A percentile compares a stretch with the other conserved stretches of the same genome.
Evolutionary conservation across 2,888 invertebrate species (phyloP).

Genomic region (Hirtodrosophila duncani): DNA sequence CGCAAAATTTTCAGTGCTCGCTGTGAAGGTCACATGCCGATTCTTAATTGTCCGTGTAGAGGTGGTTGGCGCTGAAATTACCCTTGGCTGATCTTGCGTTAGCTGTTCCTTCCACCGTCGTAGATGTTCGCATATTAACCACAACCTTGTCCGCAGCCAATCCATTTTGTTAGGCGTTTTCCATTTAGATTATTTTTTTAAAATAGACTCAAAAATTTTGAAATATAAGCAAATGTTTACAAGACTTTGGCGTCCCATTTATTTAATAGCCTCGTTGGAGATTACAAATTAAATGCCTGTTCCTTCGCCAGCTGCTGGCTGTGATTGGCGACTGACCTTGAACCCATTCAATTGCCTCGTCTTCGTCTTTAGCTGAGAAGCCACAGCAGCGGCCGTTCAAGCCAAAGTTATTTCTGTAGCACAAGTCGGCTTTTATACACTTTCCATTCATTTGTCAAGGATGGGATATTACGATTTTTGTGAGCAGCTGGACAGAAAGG

Average conservation of each 20-base stretch:
- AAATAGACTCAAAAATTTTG: no score
- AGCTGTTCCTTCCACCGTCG: no score
- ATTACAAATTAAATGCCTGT: conserved; percentile 41
- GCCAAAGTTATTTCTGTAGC: conserved; percentile 33
- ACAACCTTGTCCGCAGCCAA: conserved; percentile 2
- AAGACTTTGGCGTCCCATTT: no score
- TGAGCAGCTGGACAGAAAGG: background rate
- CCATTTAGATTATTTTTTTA: no score
- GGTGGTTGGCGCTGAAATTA: no score
- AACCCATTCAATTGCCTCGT: conserved; percentile 54
- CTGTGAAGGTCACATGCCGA: background rate
- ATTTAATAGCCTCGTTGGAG: conserved; percentile 8
- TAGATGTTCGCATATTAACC: no score
- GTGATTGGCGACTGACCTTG: conserved; percentile 47
- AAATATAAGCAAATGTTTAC: no score
- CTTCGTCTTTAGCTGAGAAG: conserved; percentile 14
- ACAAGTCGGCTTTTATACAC: conserved; percentile 11
- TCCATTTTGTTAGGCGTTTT: background rate
- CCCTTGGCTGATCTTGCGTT: no score
- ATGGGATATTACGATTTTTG: background rate
- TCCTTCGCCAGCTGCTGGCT: conserved; percentile 11
- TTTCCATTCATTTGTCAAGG: background rate
- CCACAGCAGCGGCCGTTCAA: conserved; percentile 5
- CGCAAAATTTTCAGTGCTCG: background rate
- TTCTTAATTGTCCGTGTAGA: no score